A percentile compares a stretch with the other conserved stretches of the same genome.
phyloP scores from a whole-genome alignment of 1,140 invertebrate species.

The Parapsyche elsis region DNA sequence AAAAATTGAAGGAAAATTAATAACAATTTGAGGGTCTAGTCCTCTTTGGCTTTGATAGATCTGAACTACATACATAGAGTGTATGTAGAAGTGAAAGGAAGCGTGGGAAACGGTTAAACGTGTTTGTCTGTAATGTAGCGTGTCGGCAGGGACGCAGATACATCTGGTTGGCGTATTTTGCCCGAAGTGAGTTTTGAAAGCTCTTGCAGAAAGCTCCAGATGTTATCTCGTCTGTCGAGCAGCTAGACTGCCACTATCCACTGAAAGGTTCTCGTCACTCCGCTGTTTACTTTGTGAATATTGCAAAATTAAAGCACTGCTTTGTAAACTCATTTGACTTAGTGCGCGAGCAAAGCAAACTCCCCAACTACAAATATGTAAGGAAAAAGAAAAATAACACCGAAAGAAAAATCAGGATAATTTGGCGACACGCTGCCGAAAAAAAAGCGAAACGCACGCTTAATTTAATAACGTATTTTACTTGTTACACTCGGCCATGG shows the following conservation, averaged over 20 bases:
- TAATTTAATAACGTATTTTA: conserved; percentile 34
- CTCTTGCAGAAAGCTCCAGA: conserved; percentile 36
- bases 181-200: conserved; percentile 30
- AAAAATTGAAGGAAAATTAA: too few species aligned
- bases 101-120: neutral
- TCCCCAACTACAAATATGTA: neutral
- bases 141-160: conserved; percentile 26
- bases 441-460: conserved; percentile 10
- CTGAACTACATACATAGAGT: neutral
- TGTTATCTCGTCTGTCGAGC: conserved; percentile 30
- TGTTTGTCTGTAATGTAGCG: conserved; percentile 3
- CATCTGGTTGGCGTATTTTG: conserved; percentile 19
- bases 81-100: neutral
- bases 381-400: neutral
- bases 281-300: conserved; percentile 31
- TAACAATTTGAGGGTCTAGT: too few species aligned
- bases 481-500: conserved; percentile 24
- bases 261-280: conserved; percentile 34
- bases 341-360: neutral
- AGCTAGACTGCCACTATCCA: neutral
- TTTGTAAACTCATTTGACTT: neutral
- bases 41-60: too few species aligned
- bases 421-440: neutral
- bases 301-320: conserved; percentile 35
- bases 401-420: neutral